Conservation (phyloP, 2,888 invertebrate species). For the Anticlea derivata region DNA sequence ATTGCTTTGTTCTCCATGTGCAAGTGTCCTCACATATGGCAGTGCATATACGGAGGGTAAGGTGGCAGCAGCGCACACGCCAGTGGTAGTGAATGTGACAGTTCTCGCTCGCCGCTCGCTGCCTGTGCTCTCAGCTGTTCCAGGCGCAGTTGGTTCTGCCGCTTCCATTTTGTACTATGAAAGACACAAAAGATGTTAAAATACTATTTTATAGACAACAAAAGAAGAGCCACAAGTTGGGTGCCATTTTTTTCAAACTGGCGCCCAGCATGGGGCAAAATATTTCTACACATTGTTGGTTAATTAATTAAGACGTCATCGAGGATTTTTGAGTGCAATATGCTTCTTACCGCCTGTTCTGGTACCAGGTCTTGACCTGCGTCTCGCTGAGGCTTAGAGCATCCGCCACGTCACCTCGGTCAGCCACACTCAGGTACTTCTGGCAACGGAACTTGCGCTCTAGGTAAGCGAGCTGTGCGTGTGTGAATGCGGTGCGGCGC, state of each 20-base stretch:
- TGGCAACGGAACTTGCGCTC: conserved; percentile 97
- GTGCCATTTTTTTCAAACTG: conserved; percentile 10
- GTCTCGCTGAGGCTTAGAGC: conserved; percentile 95
- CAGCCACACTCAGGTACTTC: conserved; percentile 96
- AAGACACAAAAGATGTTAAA: background rate
- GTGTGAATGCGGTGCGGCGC: conserved; percentile 95
- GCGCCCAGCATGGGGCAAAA: conserved; percentile 17
- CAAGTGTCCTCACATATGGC: conserved; percentile 59
- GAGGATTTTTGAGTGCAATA: background rate
- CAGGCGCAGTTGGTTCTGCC: conserved; percentile 93
- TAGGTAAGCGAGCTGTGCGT: conserved; percentile 95
- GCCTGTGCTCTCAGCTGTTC: conserved; percentile 95
- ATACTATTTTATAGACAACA: background rate
- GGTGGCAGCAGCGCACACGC: conserved; percentile 75
- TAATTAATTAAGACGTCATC: no score
- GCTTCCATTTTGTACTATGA: conserved; percentile 93
- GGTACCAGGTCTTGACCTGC: conserved; percentile 98
- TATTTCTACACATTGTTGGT: background rate
- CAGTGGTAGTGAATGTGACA: conserved; percentile 68
- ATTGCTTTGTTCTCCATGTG: background rate
- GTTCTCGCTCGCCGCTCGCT: conserved; percentile 86
- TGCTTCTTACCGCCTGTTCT: conserved; percentile 89
- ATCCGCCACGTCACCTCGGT: conserved; percentile 96
- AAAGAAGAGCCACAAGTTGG: background rate
- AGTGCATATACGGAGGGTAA: conserved; percentile 77